Evolutionary conservation across 2,888 invertebrate species (phyloP).

Genomic region (Lasioglossum morio): DNA sequence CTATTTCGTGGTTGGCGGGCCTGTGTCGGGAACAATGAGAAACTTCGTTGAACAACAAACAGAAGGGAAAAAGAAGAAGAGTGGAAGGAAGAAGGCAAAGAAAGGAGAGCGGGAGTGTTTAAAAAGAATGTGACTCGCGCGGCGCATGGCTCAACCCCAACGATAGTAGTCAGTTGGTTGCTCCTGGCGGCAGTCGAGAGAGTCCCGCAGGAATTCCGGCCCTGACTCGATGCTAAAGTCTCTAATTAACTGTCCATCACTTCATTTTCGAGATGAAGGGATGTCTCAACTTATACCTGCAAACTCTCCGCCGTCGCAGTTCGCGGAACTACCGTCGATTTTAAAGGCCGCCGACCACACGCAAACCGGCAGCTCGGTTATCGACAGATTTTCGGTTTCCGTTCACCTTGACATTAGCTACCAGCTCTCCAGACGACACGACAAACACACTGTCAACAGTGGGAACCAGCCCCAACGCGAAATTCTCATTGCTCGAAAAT

Average conservation of each 20-base stretch:
- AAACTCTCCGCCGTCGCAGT: constrained; percentile 33
- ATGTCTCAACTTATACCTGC: constrained; percentile 54
- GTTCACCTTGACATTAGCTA: background rate
- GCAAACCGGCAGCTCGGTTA: constrained; percentile 3
- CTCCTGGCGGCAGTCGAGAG: constrained; percentile 49
- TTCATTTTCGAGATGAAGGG: constrained; percentile 45
- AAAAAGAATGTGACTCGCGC: constrained; percentile 48
- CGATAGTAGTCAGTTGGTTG: constrained; percentile 53
- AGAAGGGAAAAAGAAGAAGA: no score
- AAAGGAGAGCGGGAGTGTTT: background rate
- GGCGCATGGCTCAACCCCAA: constrained; percentile 46
- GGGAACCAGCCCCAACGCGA: background rate
- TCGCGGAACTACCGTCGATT: constrained; percentile 34
- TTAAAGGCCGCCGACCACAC: constrained; percentile 20
- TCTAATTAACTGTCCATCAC: constrained; percentile 77
- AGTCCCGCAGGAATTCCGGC: constrained; percentile 58
- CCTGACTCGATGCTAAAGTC: constrained; percentile 65
- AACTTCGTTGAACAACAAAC: constrained; percentile 2
- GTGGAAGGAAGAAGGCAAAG: background rate
- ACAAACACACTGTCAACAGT: no score
- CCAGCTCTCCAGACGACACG: background rate
- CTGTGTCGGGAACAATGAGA: constrained; percentile 2
- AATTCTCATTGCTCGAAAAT: background rate
- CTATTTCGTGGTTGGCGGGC: background rate
- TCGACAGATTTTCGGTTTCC: constrained; percentile 8